Percentiles rank a stretch among this genome's conserved stretches.
Conservation (phyloP, 2,113 vertebrate genomes). For the Ailuropoda melanoleuca region DNA sequence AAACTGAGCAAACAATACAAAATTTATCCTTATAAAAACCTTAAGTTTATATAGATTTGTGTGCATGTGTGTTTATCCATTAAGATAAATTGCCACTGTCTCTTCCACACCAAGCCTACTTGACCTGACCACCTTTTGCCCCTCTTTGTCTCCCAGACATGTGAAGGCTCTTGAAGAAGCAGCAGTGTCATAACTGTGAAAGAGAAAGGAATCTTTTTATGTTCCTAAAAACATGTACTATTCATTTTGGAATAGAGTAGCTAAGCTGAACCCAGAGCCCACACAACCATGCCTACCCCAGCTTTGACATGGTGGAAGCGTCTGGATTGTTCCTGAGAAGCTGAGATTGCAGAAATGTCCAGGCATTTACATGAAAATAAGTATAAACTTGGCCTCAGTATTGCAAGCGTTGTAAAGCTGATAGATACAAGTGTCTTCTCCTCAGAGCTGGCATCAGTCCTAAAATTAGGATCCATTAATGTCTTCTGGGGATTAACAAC, state of each 20-base stretch:
- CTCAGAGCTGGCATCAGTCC: background rate
- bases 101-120: background rate
- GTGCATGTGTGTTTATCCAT: background rate
- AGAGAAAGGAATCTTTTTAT: background rate
- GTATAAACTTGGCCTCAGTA: background rate
- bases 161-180: background rate
- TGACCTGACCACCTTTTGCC: background rate
- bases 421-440: background rate
- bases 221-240: background rate
- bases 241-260: background rate
- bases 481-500: background rate
- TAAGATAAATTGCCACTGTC: background rate
- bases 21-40: background rate
- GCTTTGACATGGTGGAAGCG: background rate
- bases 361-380: background rate
- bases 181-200: background rate
- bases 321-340: background rate
- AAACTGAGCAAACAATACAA: background rate
- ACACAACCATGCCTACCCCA: accelerated
- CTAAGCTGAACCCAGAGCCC: background rate
- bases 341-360: background rate
- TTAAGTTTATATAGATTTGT: background rate
- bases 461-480: background rate
- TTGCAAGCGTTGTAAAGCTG: background rate
- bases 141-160: background rate